Evolutionary conservation across 2,113 vertebrate species (phyloP).

Genomic region (Phrynosoma blainvillii): DNA sequence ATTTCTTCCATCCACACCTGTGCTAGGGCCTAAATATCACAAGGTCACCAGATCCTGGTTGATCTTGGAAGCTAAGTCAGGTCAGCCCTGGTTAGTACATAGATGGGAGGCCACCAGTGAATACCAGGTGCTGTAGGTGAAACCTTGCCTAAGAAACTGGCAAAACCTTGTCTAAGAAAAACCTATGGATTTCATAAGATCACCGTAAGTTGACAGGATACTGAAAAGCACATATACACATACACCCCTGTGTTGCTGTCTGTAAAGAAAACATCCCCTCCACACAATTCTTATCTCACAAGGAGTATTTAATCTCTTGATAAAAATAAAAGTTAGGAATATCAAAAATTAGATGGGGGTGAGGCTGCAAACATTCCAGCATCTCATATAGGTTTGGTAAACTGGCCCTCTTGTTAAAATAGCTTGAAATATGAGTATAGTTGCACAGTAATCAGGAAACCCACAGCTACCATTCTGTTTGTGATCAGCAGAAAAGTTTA

Average conservation of each 20-base stretch:
- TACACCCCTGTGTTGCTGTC: not conserved
- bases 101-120: no score
- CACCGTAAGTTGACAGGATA: no score
- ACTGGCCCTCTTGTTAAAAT: not conserved
- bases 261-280: not conserved
- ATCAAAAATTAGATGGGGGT: not conserved
- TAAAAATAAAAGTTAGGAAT: constrained; percentile 36
- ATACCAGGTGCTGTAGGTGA: no score
- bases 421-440: not conserved
- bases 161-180: no score
- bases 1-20: not conserved
- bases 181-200: no score
- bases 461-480: no score
- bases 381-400: not conserved
- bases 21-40: accelerated
- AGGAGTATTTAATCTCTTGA: constrained; percentile 1
- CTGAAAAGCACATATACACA: no score
- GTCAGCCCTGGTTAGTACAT: no score
- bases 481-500: not conserved
- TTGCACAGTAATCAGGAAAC: constrained; percentile 16
- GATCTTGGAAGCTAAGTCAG: no score
- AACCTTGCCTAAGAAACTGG: no score
- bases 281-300: constrained; percentile 11
- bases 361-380: not conserved
- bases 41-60: no score